Evolutionary conservation across 2,113 vertebrate species (phyloP).

Genomic region (Phylloscopus trochiloides): DNA sequence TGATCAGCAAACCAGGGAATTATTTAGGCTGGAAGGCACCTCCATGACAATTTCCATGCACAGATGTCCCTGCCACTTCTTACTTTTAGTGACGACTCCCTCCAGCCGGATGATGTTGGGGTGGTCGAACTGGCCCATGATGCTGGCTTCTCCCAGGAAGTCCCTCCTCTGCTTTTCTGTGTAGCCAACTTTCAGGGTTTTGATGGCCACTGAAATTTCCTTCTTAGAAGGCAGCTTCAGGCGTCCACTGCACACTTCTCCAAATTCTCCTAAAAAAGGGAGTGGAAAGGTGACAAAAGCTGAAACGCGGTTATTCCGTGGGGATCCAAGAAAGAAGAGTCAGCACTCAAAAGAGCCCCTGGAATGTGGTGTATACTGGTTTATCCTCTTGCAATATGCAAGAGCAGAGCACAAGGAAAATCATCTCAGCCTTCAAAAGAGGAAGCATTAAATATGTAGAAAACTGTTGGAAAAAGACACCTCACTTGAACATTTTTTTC

Average conservation of each 20-base stretch:
- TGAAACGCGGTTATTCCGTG: background rate
- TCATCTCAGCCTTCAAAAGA: background rate
- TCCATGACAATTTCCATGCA: background rate
- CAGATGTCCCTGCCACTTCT: conserved; percentile 41
- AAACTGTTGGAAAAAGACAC: background rate
- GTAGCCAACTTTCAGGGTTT: conserved; percentile 95
- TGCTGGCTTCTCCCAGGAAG: conserved; percentile 94
- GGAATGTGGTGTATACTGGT: background rate
- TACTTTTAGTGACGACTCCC: conserved; percentile 97
- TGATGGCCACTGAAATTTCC: conserved; percentile 97
- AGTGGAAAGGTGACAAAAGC: background rate
- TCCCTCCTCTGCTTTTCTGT: conserved; percentile 96
- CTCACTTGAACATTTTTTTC: background rate
- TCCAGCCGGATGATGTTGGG: conserved; percentile 97
- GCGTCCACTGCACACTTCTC: conserved; percentile 95
- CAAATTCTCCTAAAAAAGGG: conserved; percentile 87
- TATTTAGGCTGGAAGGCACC: background rate
- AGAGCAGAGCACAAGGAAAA: background rate
- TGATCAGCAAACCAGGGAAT: background rate
- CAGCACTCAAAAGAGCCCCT: background rate
- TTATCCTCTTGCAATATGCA: background rate
- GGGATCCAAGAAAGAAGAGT: background rate
- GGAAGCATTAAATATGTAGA: background rate
- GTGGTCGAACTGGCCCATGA: conserved; percentile 98
- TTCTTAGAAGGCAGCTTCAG: conserved; percentile 94